Evolutionary conservation across 2,113 vertebrate species (phyloP).

Genomic region (Psammodynastes pulverulentus): DNA sequence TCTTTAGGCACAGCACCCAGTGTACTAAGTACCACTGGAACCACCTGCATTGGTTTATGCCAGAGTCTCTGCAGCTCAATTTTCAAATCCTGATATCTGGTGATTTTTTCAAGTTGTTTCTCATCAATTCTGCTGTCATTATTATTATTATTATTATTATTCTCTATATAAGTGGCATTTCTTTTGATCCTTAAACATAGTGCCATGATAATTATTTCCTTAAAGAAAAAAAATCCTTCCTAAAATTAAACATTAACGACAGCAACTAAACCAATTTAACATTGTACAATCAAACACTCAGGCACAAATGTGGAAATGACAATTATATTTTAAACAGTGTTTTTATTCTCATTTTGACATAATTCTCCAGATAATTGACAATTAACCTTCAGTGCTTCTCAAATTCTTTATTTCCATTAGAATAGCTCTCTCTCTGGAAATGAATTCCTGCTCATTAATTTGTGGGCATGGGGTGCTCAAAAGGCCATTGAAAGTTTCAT

Average conservation of each 20-base stretch:
- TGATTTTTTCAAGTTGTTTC: no score
- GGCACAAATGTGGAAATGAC: slow-evolving; percentile 30
- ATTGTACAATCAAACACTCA: slow-evolving; percentile 26
- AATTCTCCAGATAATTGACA: slow-evolving; percentile 43
- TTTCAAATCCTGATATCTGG: no score
- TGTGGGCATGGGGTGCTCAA: not conserved
- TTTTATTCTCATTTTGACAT: slow-evolving; percentile 42
- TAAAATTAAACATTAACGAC: slow-evolving; percentile 39
- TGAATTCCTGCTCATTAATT: slow-evolving; percentile 21
- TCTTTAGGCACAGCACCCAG: no score
- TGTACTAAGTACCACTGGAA: no score
- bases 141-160: not conserved
- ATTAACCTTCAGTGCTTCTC: slow-evolving; percentile 49
- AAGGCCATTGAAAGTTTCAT: not conserved
- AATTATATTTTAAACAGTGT: slow-evolving; percentile 22
- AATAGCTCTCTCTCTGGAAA: slow-evolving; percentile 20
- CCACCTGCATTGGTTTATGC: no score
- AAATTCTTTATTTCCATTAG: slow-evolving; percentile 31
- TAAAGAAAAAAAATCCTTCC: not conserved
- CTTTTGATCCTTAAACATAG: slow-evolving; percentile 23
- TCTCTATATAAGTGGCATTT: not conserved
- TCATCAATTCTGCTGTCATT: not conserved
- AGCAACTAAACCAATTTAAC: slow-evolving; percentile 35
- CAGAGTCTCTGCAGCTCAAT: no score
- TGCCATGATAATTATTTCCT: slow-evolving; percentile 33